Percentiles rank a stretch among this genome's conserved stretches.
Evolutionary conservation across 1,140 invertebrate genomes (phyloP).

Genomic region (Drepana arcuata): DNA sequence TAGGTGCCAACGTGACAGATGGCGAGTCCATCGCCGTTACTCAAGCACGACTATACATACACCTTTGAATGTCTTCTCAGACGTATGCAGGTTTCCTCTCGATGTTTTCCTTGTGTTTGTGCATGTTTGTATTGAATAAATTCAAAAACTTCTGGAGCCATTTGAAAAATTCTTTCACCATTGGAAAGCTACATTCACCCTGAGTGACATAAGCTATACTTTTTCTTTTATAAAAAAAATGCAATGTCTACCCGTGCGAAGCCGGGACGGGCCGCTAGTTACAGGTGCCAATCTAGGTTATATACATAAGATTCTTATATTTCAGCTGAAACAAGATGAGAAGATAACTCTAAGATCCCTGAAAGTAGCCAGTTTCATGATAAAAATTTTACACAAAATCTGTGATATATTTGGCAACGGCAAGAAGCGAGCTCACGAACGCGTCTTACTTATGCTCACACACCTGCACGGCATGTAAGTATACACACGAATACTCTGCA

Average conservation of each 20-base stretch:
- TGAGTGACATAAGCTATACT: not conserved
- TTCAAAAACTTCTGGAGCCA: not conserved
- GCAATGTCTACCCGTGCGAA: no score
- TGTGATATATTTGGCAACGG: slow-evolving; percentile 38
- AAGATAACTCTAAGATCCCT: slow-evolving; percentile 37
- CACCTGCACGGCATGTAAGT: no score
- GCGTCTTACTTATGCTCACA: no score
- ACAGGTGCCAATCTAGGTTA: not conserved
- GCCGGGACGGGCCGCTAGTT: not conserved
- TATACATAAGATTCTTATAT: slow-evolving; percentile 2
- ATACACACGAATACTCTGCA: no score
- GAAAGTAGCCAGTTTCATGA: slow-evolving; percentile 41
- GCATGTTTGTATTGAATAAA: no score
- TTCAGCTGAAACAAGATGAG: slow-evolving; percentile 36
- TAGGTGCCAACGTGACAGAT: no score
- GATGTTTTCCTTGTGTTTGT: no score
- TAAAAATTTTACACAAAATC: slow-evolving; percentile 46
- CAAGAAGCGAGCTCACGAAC: no score
- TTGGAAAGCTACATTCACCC: not conserved
- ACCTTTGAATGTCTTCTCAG: no score
- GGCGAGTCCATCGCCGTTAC: no score
- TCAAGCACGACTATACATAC: no score
- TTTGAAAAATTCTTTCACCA: not conserved
- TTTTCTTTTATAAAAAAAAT: not conserved
- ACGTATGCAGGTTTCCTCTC: no score